Percentiles rank a stretch among this genome's conserved stretches.
Evolutionary conservation across 2,113 vertebrate species (phyloP).

Genomic region (Catagonus wagneri): DNA sequence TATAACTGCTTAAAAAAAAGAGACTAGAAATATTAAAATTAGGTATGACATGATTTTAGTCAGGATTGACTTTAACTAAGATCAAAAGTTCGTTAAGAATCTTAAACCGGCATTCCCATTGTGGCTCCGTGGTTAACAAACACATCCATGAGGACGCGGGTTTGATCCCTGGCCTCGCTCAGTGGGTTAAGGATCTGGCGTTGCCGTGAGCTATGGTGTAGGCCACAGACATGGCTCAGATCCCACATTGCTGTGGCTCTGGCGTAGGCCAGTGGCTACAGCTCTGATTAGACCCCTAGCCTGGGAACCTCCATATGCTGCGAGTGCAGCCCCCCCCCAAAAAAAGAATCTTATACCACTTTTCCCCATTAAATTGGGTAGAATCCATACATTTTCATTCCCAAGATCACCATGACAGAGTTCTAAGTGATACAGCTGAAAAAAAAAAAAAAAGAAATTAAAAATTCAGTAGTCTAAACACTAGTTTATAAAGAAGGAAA

Average conservation of each 20-base stretch:
- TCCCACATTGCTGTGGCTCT: too few relatives aligned
- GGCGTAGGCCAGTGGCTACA: too few relatives aligned
- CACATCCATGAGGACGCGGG: too few relatives aligned
- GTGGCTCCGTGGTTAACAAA: too few relatives aligned
- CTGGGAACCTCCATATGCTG: too few relatives aligned
- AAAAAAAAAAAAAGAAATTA: neutral
- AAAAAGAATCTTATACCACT: neutral
- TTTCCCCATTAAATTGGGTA: neutral
- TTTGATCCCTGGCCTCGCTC: too few relatives aligned
- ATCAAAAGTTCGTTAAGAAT: neutral
- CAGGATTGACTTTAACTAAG: neutral
- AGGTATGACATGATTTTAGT: neutral
- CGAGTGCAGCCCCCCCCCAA: too few relatives aligned
- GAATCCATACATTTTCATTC: neutral
- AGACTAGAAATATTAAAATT: neutral
- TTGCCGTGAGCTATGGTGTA: too few relatives aligned
- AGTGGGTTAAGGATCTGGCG: too few relatives aligned
- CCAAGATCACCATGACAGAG: neutral
- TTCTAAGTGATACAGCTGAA: neutral
- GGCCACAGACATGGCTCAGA: too few relatives aligned
- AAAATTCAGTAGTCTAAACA: neutral
- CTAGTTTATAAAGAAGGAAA: neutral
- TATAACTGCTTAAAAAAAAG: neutral
- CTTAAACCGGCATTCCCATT: too few relatives aligned
- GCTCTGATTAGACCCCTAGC: too few relatives aligned